Evolutionary conservation across 1,140 invertebrate species (phyloP).

Genomic region (Leptinotarsa undecemlineata): DNA sequence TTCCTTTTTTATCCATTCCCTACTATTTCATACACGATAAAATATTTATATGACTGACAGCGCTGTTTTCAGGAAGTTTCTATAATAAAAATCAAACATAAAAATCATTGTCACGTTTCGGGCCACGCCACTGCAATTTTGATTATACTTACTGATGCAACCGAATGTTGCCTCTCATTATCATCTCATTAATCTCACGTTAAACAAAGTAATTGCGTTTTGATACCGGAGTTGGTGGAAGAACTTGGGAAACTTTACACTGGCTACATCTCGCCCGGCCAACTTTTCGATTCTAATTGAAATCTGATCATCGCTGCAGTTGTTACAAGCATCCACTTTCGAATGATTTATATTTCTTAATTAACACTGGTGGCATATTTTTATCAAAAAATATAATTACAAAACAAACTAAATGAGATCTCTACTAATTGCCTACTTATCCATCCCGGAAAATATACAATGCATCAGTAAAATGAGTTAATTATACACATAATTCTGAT

Average conservation of each 20-base stretch:
- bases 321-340: slow-evolving; percentile 6
- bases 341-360: background rate
- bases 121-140: slow-evolving; percentile 13
- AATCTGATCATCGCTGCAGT: background rate
- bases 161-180: slow-evolving; percentile 23
- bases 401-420: too few relatives aligned
- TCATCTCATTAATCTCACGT: slow-evolving; percentile 20
- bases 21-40: too few relatives aligned
- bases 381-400: background rate
- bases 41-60: too few relatives aligned
- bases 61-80: too few relatives aligned
- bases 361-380: background rate
- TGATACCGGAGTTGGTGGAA: slow-evolving; percentile 14
- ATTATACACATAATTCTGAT: too few relatives aligned
- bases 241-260: background rate
- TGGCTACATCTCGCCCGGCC: background rate
- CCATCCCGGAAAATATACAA: too few relatives aligned
- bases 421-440: too few relatives aligned
- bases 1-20: too few relatives aligned
- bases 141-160: background rate
- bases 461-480: too few relatives aligned
- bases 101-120: background rate
- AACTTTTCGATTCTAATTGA: slow-evolving; percentile 2
- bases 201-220: slow-evolving; percentile 27
- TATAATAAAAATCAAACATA: too few relatives aligned